These are phyloP conservation scores for Polyodon spathula DNA, from an alignment of 2,113 vertebrate species.

Conservation along the genomic window DNA sequence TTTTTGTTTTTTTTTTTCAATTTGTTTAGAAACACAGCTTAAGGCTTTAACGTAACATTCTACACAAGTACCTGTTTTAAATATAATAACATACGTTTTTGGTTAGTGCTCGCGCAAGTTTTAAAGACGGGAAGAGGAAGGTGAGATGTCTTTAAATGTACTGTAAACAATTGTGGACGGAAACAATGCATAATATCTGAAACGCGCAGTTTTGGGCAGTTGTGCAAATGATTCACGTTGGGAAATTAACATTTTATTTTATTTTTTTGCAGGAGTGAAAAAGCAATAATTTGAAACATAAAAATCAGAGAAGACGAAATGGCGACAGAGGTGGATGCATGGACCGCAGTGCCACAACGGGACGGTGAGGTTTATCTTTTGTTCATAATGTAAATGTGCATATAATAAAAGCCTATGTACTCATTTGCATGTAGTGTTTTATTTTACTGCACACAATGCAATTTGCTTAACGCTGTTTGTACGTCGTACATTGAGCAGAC, in stretches of 20 bases:
- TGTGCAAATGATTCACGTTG: no score
- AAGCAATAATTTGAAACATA: slow-evolving; percentile 22
- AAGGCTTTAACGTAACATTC: no score
- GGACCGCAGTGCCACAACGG: slow-evolving; percentile 35
- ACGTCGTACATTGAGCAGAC: no score
- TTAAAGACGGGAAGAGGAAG: slow-evolving; percentile 1
- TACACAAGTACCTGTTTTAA: no score
- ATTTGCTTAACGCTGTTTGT: slow-evolving; percentile 21
- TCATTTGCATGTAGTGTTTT: no score
- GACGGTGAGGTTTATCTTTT: slow-evolving; percentile 44
- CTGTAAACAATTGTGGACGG: not conserved
- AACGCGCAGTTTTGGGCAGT: not conserved
- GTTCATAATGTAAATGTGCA: not conserved
- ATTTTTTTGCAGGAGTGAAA: not conserved
- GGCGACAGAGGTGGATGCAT: slow-evolving; percentile 56
- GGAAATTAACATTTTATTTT: no score
- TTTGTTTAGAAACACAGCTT: not conserved
- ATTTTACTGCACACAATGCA: slow-evolving; percentile 16
- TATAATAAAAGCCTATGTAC: not conserved
- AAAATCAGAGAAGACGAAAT: slow-evolving; percentile 35
- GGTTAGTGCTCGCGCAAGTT: not conserved
- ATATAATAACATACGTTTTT: not conserved
- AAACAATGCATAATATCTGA: not conserved
- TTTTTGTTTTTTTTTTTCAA: not conserved
- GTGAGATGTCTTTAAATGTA: slow-evolving; percentile 7